A percentile compares a stretch with the other conserved stretches of the same genome.
These are phyloP conservation scores for Noctua janthe DNA, from an alignment of 2,888 invertebrate species.

Conservation along the genomic window DNA sequence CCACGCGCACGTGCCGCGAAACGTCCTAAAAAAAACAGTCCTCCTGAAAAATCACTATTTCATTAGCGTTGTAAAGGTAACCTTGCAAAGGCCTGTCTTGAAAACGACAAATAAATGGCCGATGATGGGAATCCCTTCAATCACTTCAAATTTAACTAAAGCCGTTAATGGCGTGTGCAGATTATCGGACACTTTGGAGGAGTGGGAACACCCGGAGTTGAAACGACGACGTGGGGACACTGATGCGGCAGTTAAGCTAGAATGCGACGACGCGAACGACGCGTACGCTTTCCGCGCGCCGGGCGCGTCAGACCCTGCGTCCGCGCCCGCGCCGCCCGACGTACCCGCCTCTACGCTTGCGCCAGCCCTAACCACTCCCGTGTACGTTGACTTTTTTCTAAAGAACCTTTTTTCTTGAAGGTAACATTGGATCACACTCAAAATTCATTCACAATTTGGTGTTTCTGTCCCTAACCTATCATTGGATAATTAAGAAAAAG, in stretches of 20 bases:
- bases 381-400: slow-evolving; percentile 73
- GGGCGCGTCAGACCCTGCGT: slow-evolving; percentile 75
- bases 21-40: slow-evolving; percentile 68
- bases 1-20: slow-evolving; percentile 55
- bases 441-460: slow-evolving; percentile 50
- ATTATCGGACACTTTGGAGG: slow-evolving; percentile 86
- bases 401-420: slow-evolving; percentile 45
- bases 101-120: neutral
- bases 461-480: slow-evolving; percentile 41
- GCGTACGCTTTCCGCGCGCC: slow-evolving; percentile 92
- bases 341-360: slow-evolving; percentile 67
- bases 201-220: slow-evolving; percentile 87
- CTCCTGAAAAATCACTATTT: slow-evolving; percentile 13
- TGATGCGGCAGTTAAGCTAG: slow-evolving; percentile 92
- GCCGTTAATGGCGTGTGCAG: slow-evolving; percentile 80
- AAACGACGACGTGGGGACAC: slow-evolving; percentile 90
- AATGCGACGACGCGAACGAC: slow-evolving; percentile 93
- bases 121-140: slow-evolving; percentile 23
- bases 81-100: slow-evolving; percentile 3
- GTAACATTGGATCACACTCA: slow-evolving; percentile 54
- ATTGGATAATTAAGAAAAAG: slow-evolving; percentile 31
- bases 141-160: slow-evolving; percentile 59
- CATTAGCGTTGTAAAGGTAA: slow-evolving; percentile 2
- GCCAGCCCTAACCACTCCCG: slow-evolving; percentile 70
- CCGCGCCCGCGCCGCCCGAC: slow-evolving; percentile 66